Conservation (phyloP, 2,113 vertebrate species). For the Psittacula cyanocephala region DNA sequence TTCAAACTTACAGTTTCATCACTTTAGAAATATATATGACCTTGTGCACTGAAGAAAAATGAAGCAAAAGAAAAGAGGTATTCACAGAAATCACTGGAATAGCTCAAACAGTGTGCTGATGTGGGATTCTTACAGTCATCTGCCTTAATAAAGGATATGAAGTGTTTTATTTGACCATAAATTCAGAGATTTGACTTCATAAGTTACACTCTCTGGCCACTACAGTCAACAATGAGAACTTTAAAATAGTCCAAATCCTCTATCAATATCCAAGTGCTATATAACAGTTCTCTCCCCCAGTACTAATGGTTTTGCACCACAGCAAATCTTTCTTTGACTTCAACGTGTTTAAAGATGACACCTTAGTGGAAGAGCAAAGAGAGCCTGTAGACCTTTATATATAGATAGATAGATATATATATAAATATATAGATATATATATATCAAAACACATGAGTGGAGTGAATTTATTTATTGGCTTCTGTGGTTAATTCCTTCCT, state of each 20-base stretch:
- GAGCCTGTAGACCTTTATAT: not conserved
- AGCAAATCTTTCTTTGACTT: not conserved
- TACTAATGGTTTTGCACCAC: not conserved
- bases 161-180: constrained; percentile 39
- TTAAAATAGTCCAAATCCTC: not conserved
- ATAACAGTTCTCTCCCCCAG: not conserved
- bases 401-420: not conserved
- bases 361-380: not conserved
- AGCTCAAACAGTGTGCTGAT: not conserved
- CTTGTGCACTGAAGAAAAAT: not conserved
- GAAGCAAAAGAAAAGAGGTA: not conserved
- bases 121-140: not conserved
- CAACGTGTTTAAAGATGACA: not conserved
- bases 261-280: not conserved
- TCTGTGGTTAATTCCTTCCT: not conserved
- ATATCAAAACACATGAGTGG: not conserved
- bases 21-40: not conserved
- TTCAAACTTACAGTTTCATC: not conserved
- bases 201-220: not conserved
- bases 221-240: not conserved
- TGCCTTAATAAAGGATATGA: constrained; percentile 32
- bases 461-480: not conserved
- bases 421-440: not conserved
- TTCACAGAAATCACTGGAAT: not conserved
- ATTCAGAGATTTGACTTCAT: not conserved